These are phyloP conservation scores for Atractosteus spatula DNA, from an alignment of 2,113 vertebrate genomes.

Conservation along the genomic window DNA sequence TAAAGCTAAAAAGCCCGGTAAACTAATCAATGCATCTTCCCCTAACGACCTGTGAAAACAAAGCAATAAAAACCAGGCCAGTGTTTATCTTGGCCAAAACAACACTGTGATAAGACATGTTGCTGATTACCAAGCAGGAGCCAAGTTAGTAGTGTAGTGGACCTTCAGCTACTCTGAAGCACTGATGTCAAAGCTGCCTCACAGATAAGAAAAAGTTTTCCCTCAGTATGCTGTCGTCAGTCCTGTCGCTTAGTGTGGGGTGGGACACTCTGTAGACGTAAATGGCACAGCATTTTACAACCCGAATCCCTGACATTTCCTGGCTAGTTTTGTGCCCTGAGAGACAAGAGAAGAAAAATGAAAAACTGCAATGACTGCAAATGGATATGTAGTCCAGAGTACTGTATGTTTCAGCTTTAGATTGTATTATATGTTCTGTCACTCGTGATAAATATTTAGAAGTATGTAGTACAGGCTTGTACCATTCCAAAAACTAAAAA, in stretches of 20 bases:
- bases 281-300: background rate
- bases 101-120: constrained; percentile 62
- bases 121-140: constrained; percentile 53
- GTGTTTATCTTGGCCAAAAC: constrained; percentile 70
- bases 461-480: too few relatives aligned
- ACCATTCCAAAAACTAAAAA: too few relatives aligned
- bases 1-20: constrained; percentile 53
- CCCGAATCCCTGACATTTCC: background rate
- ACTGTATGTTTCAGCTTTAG: too few relatives aligned
- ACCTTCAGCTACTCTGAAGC: constrained; percentile 29
- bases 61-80: constrained; percentile 56
- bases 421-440: too few relatives aligned
- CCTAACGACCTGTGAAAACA: constrained; percentile 68
- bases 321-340: too few relatives aligned
- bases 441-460: too few relatives aligned
- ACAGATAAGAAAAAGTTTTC: constrained; percentile 25
- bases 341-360: too few relatives aligned
- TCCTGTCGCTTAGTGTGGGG: background rate
- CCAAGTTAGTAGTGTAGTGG: constrained; percentile 47
- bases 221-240: background rate
- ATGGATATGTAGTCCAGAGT: too few relatives aligned
- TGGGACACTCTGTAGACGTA: background rate
- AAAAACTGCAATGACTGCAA: too few relatives aligned
- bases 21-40: constrained; percentile 62
- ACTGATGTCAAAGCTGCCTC: constrained; percentile 30